phyloP scores from a whole-genome alignment of 2,888 invertebrate species.

The Tolmerus cingulatus region DNA sequence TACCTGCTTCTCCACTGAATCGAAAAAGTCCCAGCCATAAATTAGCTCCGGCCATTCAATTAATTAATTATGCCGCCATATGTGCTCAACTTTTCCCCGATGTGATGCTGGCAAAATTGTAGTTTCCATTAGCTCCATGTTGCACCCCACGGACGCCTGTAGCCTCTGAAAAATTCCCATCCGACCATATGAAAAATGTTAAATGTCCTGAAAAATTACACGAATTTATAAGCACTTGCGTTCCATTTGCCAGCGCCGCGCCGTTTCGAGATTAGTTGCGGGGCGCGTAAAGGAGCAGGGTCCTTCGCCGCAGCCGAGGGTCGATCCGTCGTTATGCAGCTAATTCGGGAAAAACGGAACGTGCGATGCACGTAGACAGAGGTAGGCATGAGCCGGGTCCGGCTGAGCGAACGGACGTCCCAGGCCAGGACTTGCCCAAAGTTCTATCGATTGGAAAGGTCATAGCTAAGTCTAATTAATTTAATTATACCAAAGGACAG shows the following conservation, averaged over 20 bases:
- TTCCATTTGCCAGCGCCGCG: constrained; percentile 37
- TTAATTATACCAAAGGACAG: constrained; percentile 49
- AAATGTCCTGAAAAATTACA: constrained; percentile 49
- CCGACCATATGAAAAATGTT: constrained; percentile 45
- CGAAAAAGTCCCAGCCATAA: constrained; percentile 36
- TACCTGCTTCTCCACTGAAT: constrained; percentile 29
- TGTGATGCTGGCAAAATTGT: neutral
- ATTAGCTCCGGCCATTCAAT: constrained; percentile 38
- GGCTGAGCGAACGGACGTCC: neutral
- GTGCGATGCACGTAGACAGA: neutral
- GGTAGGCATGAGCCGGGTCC: neutral
- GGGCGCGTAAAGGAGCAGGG: neutral
- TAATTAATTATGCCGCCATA: constrained; percentile 39
- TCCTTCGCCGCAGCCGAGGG: neutral
- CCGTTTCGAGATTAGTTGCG: constrained; percentile 41
- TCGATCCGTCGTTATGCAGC: neutral
- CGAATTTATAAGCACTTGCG: constrained; percentile 44
- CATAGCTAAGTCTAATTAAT: constrained; percentile 49
- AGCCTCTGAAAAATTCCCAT: neutral
- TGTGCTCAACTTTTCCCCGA: constrained; percentile 30
- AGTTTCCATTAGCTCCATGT: constrained; percentile 8
- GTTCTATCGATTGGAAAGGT: constrained; percentile 46
- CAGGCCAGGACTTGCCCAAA: neutral
- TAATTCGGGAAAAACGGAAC: neutral
- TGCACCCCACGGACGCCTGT: neutral